Conservation (phyloP, 2,888 invertebrate genomes). For the Malthinus flaveolus region DNA sequence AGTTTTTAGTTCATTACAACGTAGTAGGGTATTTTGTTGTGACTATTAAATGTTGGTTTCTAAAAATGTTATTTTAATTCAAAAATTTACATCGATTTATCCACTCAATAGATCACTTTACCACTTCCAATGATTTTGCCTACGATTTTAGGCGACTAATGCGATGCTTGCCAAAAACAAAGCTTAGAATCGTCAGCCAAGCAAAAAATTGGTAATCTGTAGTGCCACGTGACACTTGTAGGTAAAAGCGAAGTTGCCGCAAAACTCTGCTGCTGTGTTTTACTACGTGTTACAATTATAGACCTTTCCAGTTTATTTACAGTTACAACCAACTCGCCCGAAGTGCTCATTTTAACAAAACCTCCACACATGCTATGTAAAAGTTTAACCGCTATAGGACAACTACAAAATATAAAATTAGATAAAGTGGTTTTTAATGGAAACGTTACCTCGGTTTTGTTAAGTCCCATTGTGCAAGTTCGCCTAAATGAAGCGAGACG, state of each 20-base stretch:
- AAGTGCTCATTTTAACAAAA: slow-evolving; percentile 63
- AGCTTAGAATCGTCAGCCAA: slow-evolving; percentile 64
- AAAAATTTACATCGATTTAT: slow-evolving; percentile 4
- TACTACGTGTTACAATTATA: slow-evolving; percentile 65
- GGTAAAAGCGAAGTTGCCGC: slow-evolving; percentile 59
- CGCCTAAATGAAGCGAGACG: slow-evolving; percentile 67
- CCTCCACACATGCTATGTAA: slow-evolving; percentile 68
- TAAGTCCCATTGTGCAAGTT: slow-evolving; percentile 70
- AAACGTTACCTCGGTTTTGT: slow-evolving; percentile 63
- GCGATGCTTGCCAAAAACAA: slow-evolving; percentile 63
- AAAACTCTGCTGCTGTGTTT: slow-evolving; percentile 60
- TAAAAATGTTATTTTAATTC: background rate
- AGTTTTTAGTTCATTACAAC: slow-evolving; percentile 13
- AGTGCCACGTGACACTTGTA: slow-evolving; percentile 67
- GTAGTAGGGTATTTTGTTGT: no score
- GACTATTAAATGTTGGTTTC: no score
- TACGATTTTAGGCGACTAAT: slow-evolving; percentile 41
- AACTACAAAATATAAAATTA: slow-evolving; percentile 52
- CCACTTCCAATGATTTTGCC: no score
- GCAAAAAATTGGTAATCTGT: slow-evolving; percentile 62
- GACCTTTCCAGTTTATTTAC: slow-evolving; percentile 68
- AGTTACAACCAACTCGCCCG: slow-evolving; percentile 67
- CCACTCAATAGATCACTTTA: background rate
- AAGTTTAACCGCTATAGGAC: slow-evolving; percentile 62
- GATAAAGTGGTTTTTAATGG: background rate